Conservation (phyloP, 2,888 invertebrate genomes). For the Macrophya alboannulata region DNA sequence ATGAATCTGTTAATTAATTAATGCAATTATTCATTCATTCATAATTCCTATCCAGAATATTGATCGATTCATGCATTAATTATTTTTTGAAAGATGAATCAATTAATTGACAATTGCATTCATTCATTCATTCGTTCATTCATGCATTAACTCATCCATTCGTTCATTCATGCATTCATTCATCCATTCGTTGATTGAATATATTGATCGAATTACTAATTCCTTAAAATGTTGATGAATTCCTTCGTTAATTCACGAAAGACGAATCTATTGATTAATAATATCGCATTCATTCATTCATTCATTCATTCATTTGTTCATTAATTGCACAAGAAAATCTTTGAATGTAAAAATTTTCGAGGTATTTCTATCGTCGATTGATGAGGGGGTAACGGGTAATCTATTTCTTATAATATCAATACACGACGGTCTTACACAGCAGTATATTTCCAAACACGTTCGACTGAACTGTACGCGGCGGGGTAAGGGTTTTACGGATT, state of each 20-base stretch:
- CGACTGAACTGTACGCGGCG: constrained; percentile 4
- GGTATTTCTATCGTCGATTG: neutral
- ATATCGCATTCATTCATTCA: neutral
- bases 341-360: neutral
- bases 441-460: constrained; percentile 25
- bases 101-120: neutral
- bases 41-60: no score
- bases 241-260: neutral
- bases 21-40: neutral
- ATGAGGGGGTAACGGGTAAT: neutral
- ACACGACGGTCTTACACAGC: neutral
- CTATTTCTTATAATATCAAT: neutral
- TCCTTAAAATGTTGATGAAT: neutral
- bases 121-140: neutral
- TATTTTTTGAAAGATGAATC: neutral
- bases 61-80: no score
- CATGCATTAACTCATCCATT: no score
- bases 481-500: constrained; percentile 39
- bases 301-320: neutral
- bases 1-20: neutral
- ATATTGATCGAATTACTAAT: neutral
- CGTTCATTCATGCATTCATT: neutral
- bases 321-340: neutral
- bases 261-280: neutral
- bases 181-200: neutral